Conservation (phyloP, 1,140 invertebrate genomes). For the Triops longicaudatus region DNA sequence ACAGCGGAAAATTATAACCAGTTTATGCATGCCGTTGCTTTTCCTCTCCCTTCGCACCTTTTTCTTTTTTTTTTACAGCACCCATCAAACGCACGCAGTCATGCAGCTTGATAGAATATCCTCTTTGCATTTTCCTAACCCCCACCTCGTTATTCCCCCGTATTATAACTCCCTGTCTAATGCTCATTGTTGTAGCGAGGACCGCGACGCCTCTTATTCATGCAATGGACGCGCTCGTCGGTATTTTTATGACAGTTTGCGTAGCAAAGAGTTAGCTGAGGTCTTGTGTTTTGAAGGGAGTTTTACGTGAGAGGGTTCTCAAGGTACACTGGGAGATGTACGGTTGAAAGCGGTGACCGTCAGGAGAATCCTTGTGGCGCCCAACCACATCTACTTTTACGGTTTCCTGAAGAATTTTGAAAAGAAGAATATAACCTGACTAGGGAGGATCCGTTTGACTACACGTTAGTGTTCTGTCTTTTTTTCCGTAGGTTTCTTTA, state of each 20-base stretch:
- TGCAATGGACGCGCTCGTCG: background rate
- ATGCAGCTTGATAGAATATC: background rate
- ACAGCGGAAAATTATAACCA: background rate
- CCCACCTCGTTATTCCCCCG: background rate
- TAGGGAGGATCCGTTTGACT: background rate
- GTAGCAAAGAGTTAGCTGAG: background rate
- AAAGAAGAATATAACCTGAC: background rate
- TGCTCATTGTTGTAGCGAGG: background rate
- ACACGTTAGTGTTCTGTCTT: background rate
- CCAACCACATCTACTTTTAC: background rate
- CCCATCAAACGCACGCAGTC: slow-evolving; percentile 1
- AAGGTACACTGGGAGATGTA: background rate
- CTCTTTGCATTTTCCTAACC: background rate
- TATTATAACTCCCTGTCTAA: background rate
- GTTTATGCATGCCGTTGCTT: slow-evolving; percentile 10
- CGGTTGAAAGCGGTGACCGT: background rate
- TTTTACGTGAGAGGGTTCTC: background rate
- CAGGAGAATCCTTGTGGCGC: background rate
- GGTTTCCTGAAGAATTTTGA: background rate
- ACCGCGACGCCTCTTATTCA: background rate
- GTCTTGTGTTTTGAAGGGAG: background rate
- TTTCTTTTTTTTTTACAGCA: slow-evolving; percentile 1
- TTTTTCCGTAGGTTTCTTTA: background rate
- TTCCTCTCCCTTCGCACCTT: background rate
- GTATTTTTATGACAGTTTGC: background rate